phyloP scores from a whole-genome alignment of 1,140 invertebrate genomes.

The Zaprionus kolodkinae region DNA sequence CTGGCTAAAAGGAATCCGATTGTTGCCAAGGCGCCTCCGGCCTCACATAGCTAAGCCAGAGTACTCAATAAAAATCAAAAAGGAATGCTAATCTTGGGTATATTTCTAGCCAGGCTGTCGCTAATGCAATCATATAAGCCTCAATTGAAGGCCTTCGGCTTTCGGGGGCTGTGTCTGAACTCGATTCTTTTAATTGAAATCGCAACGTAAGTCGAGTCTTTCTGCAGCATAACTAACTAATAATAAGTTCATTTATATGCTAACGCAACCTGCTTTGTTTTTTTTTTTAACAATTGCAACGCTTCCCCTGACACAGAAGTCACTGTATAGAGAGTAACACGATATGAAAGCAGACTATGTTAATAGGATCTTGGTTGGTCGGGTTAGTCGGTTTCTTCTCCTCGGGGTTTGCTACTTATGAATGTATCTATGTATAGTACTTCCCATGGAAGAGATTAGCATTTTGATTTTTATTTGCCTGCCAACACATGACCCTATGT shows the following conservation, averaged over 20 bases:
- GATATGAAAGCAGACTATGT: constrained; percentile 37
- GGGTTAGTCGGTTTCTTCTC: background rate
- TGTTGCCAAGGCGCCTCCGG: constrained; percentile 7
- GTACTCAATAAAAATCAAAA: background rate
- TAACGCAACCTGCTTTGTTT: constrained; percentile 22
- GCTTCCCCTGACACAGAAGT: constrained; percentile 13
- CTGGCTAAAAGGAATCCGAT: constrained; percentile 1
- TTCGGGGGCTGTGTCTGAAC: background rate
- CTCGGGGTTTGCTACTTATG: background rate
- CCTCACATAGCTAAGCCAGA: background rate
- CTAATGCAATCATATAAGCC: background rate
- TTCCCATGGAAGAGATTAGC: constrained; percentile 43
- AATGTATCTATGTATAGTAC: no score
- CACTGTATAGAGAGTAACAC: constrained; percentile 11
- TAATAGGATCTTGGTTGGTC: constrained; percentile 24
- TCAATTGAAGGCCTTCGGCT: background rate
- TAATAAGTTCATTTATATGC: constrained; percentile 18
- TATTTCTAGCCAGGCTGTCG: constrained; percentile 6
- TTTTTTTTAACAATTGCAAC: constrained; percentile 21
- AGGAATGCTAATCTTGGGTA: background rate
- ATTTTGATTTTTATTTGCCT: constrained; percentile 49
- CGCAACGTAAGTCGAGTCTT: background rate
- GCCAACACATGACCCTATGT: constrained; percentile 46
- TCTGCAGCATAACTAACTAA: background rate
- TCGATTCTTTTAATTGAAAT: constrained; percentile 23